Percentiles rank a stretch among this genome's conserved stretches.
phyloP scores from a whole-genome alignment of 2,797 vertebrate species.

The Yasuhikotakia modesta region DNA sequence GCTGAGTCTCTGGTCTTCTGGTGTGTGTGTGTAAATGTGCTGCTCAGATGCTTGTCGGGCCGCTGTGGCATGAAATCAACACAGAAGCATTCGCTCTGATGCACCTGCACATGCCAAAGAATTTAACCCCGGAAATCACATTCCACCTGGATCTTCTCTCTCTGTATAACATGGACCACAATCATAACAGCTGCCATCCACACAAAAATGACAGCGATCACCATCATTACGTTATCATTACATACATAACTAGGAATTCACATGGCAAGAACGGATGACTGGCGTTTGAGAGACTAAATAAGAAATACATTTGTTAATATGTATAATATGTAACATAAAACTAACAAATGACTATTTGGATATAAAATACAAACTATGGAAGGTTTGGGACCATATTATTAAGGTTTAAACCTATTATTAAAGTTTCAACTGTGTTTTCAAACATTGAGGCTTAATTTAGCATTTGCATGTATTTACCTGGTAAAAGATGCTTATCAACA shows the following conservation, averaged over 20 bases:
- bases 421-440: no score
- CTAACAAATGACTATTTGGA: not conserved
- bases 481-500: no score
- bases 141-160: slow-evolving; percentile 37
- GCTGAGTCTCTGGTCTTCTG: slow-evolving; percentile 67
- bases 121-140: slow-evolving; percentile 47
- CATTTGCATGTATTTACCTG: no score
- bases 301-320: slow-evolving; percentile 11
- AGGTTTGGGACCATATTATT: no score
- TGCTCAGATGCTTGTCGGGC: slow-evolving; percentile 60
- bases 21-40: slow-evolving; percentile 20
- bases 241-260: not conserved
- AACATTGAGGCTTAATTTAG: no score
- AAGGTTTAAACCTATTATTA: no score
- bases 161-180: slow-evolving; percentile 40
- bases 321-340: not conserved
- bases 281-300: not conserved
- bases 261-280: not conserved
- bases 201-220: slow-evolving; percentile 25
- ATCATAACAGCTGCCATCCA: slow-evolving; percentile 36
- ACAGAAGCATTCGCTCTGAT: slow-evolving; percentile 50
- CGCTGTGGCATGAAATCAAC: slow-evolving; percentile 60
- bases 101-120: slow-evolving; percentile 45
- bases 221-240: slow-evolving; percentile 28
- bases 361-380: no score